Percentiles rank a stretch among this genome's conserved stretches.
Conservation (phyloP, 2,797 vertebrate genomes). For the Ispidina picta region DNA sequence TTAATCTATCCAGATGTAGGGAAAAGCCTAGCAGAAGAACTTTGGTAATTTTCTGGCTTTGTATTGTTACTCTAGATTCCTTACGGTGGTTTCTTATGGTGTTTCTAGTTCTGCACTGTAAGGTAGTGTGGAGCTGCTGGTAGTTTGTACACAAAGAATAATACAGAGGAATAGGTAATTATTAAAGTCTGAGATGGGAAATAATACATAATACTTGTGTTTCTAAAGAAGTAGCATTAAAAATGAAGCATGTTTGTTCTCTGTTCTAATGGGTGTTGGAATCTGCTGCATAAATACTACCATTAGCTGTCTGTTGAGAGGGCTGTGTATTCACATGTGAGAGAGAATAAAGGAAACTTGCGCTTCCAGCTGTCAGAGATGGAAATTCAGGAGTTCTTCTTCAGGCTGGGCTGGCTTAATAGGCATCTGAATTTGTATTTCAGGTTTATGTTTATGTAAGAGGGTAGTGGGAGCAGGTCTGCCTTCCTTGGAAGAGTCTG, state of each 20-base stretch:
- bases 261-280: not conserved
- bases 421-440: not conserved
- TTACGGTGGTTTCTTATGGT: rapidly evolving
- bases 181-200: not conserved
- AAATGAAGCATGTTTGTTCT: not conserved
- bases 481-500: not conserved
- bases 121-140: not conserved
- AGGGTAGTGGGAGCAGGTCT: not conserved
- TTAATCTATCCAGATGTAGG: rapidly evolving
- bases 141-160: not conserved
- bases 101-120: rapidly evolving
- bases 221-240: not conserved
- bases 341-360: not conserved
- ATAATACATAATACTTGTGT: rapidly evolving
- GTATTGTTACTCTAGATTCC: not conserved
- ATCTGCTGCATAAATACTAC: not conserved
- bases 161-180: not conserved
- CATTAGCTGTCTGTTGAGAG: not conserved
- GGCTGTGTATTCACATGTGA: rapidly evolving
- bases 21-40: not conserved
- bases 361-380: not conserved
- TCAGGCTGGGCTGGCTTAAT: not conserved
- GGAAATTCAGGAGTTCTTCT: not conserved
- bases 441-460: not conserved
- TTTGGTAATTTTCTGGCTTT: not conserved